Evolutionary conservation across 2,113 vertebrate genomes (phyloP), one percentile per base, ranked within the genome.

Genomic region (Urocolius indicus): DNA sequence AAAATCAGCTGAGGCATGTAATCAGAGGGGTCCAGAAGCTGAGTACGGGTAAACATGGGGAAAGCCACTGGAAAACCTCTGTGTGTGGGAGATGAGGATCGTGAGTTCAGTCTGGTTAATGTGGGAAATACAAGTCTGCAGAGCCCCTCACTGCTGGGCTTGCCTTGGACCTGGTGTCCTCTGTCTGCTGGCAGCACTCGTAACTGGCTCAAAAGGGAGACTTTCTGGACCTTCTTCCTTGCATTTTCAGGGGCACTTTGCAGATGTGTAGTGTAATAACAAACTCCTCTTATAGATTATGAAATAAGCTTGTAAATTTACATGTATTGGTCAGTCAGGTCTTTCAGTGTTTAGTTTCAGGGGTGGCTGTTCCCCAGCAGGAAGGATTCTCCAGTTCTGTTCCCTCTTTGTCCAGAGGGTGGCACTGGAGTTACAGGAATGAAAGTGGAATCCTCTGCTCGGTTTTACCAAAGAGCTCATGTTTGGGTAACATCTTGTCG

Each of bases 391-490:
- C n/a, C 55, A 48, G n/a, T n/a, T n/a, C n/a, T n/a, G 4, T 63
- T 86, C 76, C 88, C 34, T 1, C 4, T 23, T 41, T 41, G 81
- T 8, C 36, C 97, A 87, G 85, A 19, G 96, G 97, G 59, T 93
- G 97, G 95, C 91, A 65, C 49, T 87, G 21, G 54, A 49, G 83
- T 73, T 12, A 14, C 85, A 93, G 78, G 57, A 92, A 90, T 93
- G 87, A 16, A 29, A 26, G 18, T 1, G 0, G 0, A 4, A 23
- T 4, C 6, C 4, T 6, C 24, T 0, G 26, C 38, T 27, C 2
- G 36, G 36, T 12, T 24, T n/a, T 18, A 12, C 1, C 13, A 4
- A 2, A 27, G 4, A 46, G 17, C 61, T 41, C 0, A 48, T 0
- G 2, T n/a, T 34, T 1, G 38, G 5, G 9, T 2, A 9, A 3